Evolutionary conservation across 2,797 vertebrate genomes (phyloP), one percentile per base, ranked within the genome.

Genomic region (Hapalemur alaotrensis): DNA sequence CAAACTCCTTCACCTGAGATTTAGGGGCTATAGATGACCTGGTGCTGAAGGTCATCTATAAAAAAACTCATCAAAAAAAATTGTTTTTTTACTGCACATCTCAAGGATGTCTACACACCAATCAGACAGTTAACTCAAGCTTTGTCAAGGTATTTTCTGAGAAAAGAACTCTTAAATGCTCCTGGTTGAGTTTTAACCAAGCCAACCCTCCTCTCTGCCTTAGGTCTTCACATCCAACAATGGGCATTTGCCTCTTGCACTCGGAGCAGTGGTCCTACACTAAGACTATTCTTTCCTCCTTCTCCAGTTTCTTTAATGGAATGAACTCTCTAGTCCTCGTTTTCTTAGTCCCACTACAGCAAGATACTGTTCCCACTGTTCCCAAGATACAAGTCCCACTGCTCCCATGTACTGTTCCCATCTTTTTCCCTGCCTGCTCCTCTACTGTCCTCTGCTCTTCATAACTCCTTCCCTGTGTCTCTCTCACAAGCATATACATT

Each of bases 1-100:
- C 81, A 96, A 83, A 89, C 41, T 93, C 76, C 91, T 84, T 92
- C 84, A 73, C 50, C 59, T 87, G 93, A 83, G 17, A 81, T 46
- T 35, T 8, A 41, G 18, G 41, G 28, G 11, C n/a, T 80, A 65
- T 96, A 79, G 50, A 41, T 82, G 79, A 94, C 35, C 69, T 97
- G 75, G 46, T 52, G 50, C 13, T 76, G 57, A 86, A 81, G 50
- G 4, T 38, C 38, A 38, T 38, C 38, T 38, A 38, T 38, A 38
- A 38, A 38, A 38, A 38, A 38, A 38, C 2, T 38, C 38, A 38
- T 38, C 38, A 38, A 38, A 38, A 38, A 38, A 38, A 38, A 38
- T 84, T 63, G 11, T 35, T 80, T 86, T 83, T 85, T 88, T 43
- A 48, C 4, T 38, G 30, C 4, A 89, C 3, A 69, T 57, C 18